A percentile compares a stretch with the other conserved stretches of the same genome.
These are phyloP conservation scores for Terebella lapidaria DNA, from an alignment of 2,888 invertebrate genomes.

Conservation along the genomic window DNA sequence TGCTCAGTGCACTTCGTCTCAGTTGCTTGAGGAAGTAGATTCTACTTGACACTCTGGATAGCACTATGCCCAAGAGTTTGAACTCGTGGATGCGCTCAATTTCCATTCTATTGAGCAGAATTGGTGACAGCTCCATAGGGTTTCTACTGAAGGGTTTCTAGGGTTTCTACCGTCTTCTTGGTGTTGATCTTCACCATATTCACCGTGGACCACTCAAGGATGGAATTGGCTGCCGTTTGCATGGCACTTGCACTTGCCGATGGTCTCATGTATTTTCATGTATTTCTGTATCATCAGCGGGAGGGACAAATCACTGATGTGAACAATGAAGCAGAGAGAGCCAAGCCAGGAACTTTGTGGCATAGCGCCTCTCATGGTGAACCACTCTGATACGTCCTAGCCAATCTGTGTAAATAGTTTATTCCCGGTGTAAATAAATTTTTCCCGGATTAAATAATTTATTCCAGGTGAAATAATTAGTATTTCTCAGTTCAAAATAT, in stretches of 20 bases:
- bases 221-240: no score
- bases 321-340: not conserved
- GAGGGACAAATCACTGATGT: not conserved
- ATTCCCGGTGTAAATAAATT: no score
- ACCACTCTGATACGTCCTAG: no score
- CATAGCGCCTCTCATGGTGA: not conserved
- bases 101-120: not conserved
- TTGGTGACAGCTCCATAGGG: not conserved
- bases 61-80: not conserved
- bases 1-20: not conserved
- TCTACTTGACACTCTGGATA: not conserved
- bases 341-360: not conserved
- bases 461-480: no score
- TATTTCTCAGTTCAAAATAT: no score
- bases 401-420: no score
- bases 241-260: no score
- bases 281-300: not conserved
- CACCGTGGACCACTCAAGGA: no score
- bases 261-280: no score
- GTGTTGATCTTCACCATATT: not conserved
- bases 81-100: not conserved
- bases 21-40: not conserved
- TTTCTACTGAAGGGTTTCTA: not conserved
- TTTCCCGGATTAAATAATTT: no score
- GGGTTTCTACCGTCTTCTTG: not conserved